Percentiles rank a stretch among this genome's conserved stretches.
phyloP scores from a whole-genome alignment of 2,888 invertebrate species.

The Electrophaes corylata region DNA sequence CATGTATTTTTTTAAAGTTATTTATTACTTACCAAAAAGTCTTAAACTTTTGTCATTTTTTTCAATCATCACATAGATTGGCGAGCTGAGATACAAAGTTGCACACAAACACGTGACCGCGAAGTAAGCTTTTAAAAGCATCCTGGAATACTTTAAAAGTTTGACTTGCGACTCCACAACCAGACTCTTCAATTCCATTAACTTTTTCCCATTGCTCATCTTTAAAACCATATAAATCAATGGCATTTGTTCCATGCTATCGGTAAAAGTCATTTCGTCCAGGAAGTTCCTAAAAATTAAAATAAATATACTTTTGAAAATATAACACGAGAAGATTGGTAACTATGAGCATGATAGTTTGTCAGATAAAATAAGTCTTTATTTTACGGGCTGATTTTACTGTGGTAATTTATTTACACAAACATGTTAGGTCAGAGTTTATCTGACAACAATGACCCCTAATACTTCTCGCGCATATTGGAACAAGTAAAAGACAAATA shows the following conservation, averaged over 20 bases:
- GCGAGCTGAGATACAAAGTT: conserved; percentile 64
- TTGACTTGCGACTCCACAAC: conserved; percentile 58
- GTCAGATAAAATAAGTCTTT: too few species aligned
- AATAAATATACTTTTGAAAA: too few species aligned
- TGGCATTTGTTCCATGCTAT: conserved; percentile 63
- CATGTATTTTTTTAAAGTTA: too few species aligned
- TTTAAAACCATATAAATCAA: conserved; percentile 53
- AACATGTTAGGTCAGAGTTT: too few species aligned
- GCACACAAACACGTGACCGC: conserved; percentile 56
- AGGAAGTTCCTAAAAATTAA: conserved; percentile 47
- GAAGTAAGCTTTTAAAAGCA: conserved; percentile 61
- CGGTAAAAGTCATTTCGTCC: conserved; percentile 63
- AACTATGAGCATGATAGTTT: too few species aligned
- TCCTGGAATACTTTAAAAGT: conserved; percentile 55
- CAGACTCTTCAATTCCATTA: conserved; percentile 57
- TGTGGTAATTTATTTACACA: too few species aligned
- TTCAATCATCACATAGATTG: conserved; percentile 62
- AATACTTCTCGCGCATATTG: too few species aligned
- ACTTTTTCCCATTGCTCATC: conserved; percentile 41
- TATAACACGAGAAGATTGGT: too few species aligned
- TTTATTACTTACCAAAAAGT: conserved; percentile 60
- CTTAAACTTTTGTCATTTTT: conserved; percentile 59
- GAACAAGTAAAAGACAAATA: too few species aligned
- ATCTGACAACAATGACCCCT: too few species aligned
- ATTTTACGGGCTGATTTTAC: too few species aligned